phyloP scores from a whole-genome alignment of 2,113 vertebrate genomes.

The Galeopterus variegatus region DNA sequence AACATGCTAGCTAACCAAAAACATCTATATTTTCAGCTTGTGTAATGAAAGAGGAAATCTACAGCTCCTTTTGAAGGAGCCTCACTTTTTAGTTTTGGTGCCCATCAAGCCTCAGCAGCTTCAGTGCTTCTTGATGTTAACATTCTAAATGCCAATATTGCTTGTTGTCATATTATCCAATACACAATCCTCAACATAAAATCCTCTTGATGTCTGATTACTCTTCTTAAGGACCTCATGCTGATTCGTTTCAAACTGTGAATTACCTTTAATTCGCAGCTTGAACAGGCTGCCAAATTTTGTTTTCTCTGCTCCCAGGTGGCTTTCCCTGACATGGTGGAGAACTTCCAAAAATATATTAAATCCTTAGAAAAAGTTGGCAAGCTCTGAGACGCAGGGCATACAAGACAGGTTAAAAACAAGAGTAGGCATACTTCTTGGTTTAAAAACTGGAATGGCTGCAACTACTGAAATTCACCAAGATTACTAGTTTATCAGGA shows the following conservation, averaged over 20 bases:
- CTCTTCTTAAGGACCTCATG: slow-evolving; percentile 87
- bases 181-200: slow-evolving; percentile 85
- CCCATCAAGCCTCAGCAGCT: slow-evolving; percentile 76
- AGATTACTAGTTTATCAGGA: neutral
- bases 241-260: slow-evolving; percentile 88
- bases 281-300: slow-evolving; percentile 87
- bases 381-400: slow-evolving; percentile 66
- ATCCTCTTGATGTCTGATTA: slow-evolving; percentile 89
- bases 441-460: slow-evolving; percentile 62
- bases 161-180: slow-evolving; percentile 87
- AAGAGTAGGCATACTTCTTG: slow-evolving; percentile 59
- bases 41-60: slow-evolving; percentile 71
- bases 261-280: slow-evolving; percentile 91
- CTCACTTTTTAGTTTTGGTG: slow-evolving; percentile 31
- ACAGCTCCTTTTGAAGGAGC: slow-evolving; percentile 48
- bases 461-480: neutral
- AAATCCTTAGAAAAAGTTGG: slow-evolving; percentile 84
- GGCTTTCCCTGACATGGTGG: slow-evolving; percentile 84
- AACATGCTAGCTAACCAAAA: slow-evolving; percentile 20
- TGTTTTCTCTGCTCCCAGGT: slow-evolving; percentile 87
- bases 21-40: slow-evolving; percentile 54
- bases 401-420: slow-evolving; percentile 75
- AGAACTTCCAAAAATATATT: slow-evolving; percentile 87
- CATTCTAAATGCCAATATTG: slow-evolving; percentile 84
- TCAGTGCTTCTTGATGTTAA: slow-evolving; percentile 79